Evolutionary conservation across 2,113 vertebrate species (phyloP), one percentile per base, ranked within the genome.

Genomic region (Platichthys stellatus): DNA sequence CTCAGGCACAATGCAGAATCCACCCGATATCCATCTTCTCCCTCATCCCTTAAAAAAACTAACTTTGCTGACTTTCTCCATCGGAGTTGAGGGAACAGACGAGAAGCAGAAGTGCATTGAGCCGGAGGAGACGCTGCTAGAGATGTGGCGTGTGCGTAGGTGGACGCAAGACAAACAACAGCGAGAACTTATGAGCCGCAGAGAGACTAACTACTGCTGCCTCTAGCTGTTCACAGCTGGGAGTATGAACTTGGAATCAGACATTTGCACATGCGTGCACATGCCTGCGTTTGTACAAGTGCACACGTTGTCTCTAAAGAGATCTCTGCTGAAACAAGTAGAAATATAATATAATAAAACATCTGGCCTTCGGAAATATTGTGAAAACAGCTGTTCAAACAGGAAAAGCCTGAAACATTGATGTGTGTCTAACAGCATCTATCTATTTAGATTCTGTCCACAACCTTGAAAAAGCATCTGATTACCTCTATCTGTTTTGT

Each of bases 1-100:
- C 67, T 80, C 72, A 5, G 76, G 78, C 77, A 54, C 24, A 56
- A 76, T 15, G 67, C 31, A 24, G 62, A 61, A 80, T 53, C 63
- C 60, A 28, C 66, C 74, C 68, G 6, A n/a, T 13, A 17, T 26
- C 21, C 56, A 58, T n/a, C 69, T 53, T 40, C 13, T 10, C 13
- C 5, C 43, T 65, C 45, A 58, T 78, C 28, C 15, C 80, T 68
- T 31, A 7, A 7, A 31, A 31, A 63, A 53, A 53, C 6, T 0
- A 53, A 51, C 15, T 18, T 51, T 18, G 43, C 11, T 12, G 2
- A 45, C 45, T 49, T 12, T 15, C 45, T 1, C 45, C 4, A 6
- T 18, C 14, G 15, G 45, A 49, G 45, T 14, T 2, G 45, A 49
- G 4, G 45, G 45, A 49, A 49, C 45, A 18, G 45, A 47, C 5